Evolutionary conservation across 2,888 invertebrate genomes (phyloP), one percentile per base, ranked within the genome.

Genomic region (Liodrosophila aerea): DNA sequence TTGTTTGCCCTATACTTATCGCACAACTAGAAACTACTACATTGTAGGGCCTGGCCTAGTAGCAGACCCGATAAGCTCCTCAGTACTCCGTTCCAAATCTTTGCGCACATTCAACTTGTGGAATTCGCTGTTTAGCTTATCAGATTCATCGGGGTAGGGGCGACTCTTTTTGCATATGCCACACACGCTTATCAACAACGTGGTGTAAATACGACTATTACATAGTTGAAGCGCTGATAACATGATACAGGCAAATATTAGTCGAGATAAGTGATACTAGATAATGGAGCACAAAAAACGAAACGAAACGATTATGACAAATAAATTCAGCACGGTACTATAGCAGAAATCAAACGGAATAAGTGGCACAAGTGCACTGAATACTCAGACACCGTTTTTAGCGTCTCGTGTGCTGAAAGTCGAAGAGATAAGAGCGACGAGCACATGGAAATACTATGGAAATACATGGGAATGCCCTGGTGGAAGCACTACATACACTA

Each of bases 321-420:
- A n/a, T n/a, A 22, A 4, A 22, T 22, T 22, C 2, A 2, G 5
- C 22, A 22, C 22, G 22, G 22, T 22, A 22, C 22, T 5, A 22
- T 22, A 22, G 22, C 22, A 22, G 22, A 27, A 43, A 30, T 9
- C 36, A 43, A 18, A 31, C 53, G 36, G 34, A 49, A 5, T 22
- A 33, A 31, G 47, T n/a, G n/a, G n/a, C n/a, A n/a, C n/a, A n/a
- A 16, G 47, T 27, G 54, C 47, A 54, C 13, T 18, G 34, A 47
- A 47, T 29, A 11, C 11, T 29, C 15, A 47, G 12, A 11, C 11
- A 12, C 27, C 12, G 29, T 61, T 51, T 80, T 76, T 74, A 27
- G 74, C 66, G 66, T 64, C 54, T 69, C 72, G 81, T 74, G 81
- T 74, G 81, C 63, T 62, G 27, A 64, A 41, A 41, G 9, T 1